Base-by-base conservation (phyloP, 2,113 vertebrate genomes). In the Cariama cristata region DNA sequence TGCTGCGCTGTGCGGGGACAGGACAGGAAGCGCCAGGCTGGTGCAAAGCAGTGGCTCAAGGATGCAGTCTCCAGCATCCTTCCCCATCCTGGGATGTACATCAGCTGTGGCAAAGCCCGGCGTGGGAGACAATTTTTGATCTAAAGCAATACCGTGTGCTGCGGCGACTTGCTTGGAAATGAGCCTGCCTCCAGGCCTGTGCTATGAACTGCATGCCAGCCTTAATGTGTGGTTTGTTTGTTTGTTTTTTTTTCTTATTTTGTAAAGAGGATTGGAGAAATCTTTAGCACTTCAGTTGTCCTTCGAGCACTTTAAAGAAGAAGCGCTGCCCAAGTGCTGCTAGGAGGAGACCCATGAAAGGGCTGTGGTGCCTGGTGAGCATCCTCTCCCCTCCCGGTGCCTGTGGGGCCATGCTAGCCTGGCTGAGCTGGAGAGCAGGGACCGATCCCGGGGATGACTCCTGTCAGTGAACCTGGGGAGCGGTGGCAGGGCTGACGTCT, bases 401-500 rank as follows among this genome's bases (percentile, higher is more conserved):
- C 19, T 42, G 32, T 1, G 7, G 28, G 26, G 26, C n/a, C 8
- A 12, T 11, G 7, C 11, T 55, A 17, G 28, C 9, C 33, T 4
- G 2, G 58, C 66, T 35, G 47, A 74, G 30, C 60, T 69, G 47
- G n/a, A 56, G 12, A 63, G 15, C 30, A 26, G 40, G 40, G 53
- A 33, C 42, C 2, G 1, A 40, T 49, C 30, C 62, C 1, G 2
- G 26, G 44, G 17, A 32, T 20, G 50, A 23, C 6, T 42, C 32
- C n/a, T 32, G 17, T 45, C 67, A 47, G 44, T 47, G 42, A 84
- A 30, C 3, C 24, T 4, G 2, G 26, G 27, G 66, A 58, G 27
- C 1, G 2, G 45, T 16, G 4, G 2, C 2, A 10, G 52, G 9
- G n/a, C 21, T n/a, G 60, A 18, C 2, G 1, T 52, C 33, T 73